Base-by-base conservation (phyloP, 2,888 invertebrate genomes). In the Isoperla grammatica region DNA sequence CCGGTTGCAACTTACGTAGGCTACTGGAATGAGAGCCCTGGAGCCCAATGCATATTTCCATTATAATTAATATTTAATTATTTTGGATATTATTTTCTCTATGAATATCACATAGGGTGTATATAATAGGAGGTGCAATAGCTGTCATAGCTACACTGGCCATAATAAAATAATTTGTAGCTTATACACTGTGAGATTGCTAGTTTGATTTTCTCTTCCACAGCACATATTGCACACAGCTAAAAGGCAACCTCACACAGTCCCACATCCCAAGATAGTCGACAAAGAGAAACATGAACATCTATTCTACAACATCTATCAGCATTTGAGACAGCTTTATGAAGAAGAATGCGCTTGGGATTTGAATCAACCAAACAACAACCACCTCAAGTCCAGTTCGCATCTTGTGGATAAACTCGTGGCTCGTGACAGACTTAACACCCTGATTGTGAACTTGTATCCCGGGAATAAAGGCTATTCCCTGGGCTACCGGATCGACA, bases 381-480 rank as follows among this genome's bases (percentile, higher is more conserved):
- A 59, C 57, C 45, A 60, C 50, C 40, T 61, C 29, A 61, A 60
- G 56, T 35, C 54, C 9, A 56, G 59, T 13, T 85, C 87, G 65
- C 83, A 85, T 75, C 81, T 94, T 68, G 79, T 95, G 75, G 90
- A 90, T 72, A 89, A 91, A 75, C 79, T 95, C 70, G 85, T 94
- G 72, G 84, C 86, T 71, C 83, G 84, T 71, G 93, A 95, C 76
- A 86, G 86, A 74, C 81, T 95, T 69, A 92, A 92, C 74, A 93
- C 92, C 66, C 79, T 95, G 72, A 88, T 95, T 70, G 81, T 95
- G 69, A 95, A 93, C 78, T 80, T 95, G 69, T 92, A 94, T 78
- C 90, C 93, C 62, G 91, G 89, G 59, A 91, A 92, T 78, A 92
- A 94, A 76, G 95, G 95, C 68, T 95, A 92, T 78, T 90, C 92